These are phyloP conservation scores for Dipodomys spectabilis DNA, from an alignment of 2,113 vertebrate genomes.

Conservation along the genomic window DNA sequence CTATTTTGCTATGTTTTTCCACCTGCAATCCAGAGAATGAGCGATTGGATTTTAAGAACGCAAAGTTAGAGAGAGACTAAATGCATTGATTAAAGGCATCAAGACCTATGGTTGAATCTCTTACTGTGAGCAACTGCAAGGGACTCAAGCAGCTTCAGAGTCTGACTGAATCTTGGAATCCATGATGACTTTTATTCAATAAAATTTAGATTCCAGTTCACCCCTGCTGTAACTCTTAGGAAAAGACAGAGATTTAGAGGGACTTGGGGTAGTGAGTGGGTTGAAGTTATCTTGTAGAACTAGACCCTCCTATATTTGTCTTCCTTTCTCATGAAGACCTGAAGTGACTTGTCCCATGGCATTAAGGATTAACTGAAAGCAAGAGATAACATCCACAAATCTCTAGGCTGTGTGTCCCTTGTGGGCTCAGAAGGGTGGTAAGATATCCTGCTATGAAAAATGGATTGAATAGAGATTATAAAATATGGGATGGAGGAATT, in stretches of 20 bases:
- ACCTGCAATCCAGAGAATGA: not conserved
- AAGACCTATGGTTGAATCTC: not conserved
- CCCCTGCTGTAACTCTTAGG: not conserved
- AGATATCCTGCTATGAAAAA: not conserved
- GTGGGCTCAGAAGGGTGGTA: not conserved
- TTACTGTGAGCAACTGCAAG: not conserved
- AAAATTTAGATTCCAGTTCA: not conserved
- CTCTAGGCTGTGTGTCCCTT: not conserved
- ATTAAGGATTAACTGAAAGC: not conserved
- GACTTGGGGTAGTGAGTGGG: not conserved
- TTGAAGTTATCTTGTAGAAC: not conserved
- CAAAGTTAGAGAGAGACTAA: not conserved
- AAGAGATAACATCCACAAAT: not conserved
- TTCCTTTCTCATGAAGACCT: not conserved
- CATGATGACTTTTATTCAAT: not conserved
- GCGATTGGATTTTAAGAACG: not conserved
- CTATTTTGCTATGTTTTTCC: not conserved
- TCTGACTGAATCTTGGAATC: not conserved
- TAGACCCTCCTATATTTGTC: not conserved
- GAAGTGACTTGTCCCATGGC: not conserved
- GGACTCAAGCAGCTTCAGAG: not conserved
- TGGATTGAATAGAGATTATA: not conserved
- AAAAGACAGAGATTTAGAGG: not conserved
- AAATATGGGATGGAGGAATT: not conserved
- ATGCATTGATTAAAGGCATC: not conserved